Evolutionary conservation across 1,140 invertebrate species (phyloP).

Genomic region (Ridgeia piscesae): DNA sequence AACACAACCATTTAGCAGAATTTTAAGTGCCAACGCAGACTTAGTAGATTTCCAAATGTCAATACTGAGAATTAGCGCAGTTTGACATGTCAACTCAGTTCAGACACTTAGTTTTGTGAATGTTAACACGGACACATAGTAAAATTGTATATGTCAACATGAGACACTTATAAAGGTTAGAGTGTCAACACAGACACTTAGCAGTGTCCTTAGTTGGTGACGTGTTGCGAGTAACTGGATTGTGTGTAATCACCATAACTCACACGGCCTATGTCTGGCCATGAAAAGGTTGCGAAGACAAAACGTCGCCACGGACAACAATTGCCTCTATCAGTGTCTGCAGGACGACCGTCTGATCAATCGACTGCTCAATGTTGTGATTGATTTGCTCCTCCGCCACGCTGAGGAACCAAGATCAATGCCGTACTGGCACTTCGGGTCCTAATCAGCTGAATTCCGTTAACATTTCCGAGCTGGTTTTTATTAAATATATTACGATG

Average conservation of each 20-base stretch:
- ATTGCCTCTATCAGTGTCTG: constrained; percentile 4
- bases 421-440: neutral
- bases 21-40: neutral
- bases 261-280: neutral
- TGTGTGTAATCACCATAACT: neutral
- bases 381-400: neutral
- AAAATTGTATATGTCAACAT: too few species aligned
- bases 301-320: neutral
- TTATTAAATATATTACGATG: neutral
- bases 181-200: too few species aligned
- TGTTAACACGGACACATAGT: too few species aligned
- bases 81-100: too few species aligned
- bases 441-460: neutral
- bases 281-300: neutral
- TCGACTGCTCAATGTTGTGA: neutral
- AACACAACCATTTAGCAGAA: neutral
- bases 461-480: neutral
- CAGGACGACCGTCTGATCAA: neutral
- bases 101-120: too few species aligned
- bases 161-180: too few species aligned
- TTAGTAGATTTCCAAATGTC: too few species aligned
- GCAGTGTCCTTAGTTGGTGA: neutral
- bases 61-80: too few species aligned
- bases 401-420: neutral
- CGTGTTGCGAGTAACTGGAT: neutral